Evolutionary conservation across 2,888 invertebrate species (phyloP).

Genomic region (Netelia melanura): DNA sequence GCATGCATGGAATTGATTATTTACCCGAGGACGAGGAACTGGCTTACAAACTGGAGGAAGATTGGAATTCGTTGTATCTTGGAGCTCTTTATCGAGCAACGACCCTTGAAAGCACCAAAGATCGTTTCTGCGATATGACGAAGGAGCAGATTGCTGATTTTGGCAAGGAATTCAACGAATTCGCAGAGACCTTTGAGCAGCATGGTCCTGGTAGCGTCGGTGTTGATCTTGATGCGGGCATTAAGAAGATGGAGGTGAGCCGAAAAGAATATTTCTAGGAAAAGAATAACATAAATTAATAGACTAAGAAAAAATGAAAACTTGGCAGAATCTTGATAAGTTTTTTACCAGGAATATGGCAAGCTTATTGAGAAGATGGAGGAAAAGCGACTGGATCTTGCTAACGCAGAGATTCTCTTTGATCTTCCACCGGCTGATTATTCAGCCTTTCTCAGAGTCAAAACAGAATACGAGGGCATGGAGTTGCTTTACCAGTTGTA

Average conservation of each 20-base stretch:
- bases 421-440: constrained; percentile 95
- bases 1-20: constrained; percentile 89
- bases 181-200: constrained; percentile 90
- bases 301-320: background rate
- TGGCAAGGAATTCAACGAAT: constrained; percentile 87
- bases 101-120: constrained; percentile 92
- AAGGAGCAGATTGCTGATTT: constrained; percentile 91
- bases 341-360: constrained; percentile 86
- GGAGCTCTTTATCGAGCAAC: constrained; percentile 89
- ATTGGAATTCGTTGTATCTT: constrained; percentile 90
- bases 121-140: constrained; percentile 93
- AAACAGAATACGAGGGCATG: constrained; percentile 89
- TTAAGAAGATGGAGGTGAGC: constrained; percentile 89
- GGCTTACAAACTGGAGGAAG: constrained; percentile 87
- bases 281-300: background rate
- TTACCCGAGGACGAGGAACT: constrained; percentile 86
- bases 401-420: constrained; percentile 93
- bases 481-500: constrained; percentile 92
- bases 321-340: constrained; percentile 66
- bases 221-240: constrained; percentile 91
- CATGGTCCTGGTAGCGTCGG: constrained; percentile 94
- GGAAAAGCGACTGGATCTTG: constrained; percentile 87
- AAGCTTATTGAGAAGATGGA: constrained; percentile 90
- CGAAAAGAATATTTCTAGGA: background rate
- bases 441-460: constrained; percentile 89